Evolutionary conservation across 1,140 invertebrate genomes (phyloP).

Genomic region (Drosophila kurseongensis): DNA sequence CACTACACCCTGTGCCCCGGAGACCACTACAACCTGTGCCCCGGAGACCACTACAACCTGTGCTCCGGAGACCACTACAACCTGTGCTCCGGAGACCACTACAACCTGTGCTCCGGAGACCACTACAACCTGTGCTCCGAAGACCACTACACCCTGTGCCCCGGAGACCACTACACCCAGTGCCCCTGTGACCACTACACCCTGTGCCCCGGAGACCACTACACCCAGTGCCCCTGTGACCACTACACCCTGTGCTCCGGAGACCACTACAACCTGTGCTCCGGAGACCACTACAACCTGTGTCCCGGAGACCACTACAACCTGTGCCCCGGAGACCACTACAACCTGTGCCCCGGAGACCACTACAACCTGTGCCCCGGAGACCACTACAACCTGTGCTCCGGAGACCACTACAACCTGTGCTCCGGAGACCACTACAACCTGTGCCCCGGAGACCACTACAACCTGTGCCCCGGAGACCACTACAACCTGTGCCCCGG

Average conservation of each 20-base stretch:
- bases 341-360: background rate
- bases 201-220: slow-evolving; percentile 6
- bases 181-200: background rate
- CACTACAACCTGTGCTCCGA: slow-evolving; percentile 11
- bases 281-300: slow-evolving; percentile 13
- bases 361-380: too few species aligned
- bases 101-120: background rate
- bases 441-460: too few species aligned
- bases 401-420: too few species aligned
- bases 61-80: background rate
- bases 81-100: background rate
- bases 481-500: too few species aligned
- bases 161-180: background rate
- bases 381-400: too few species aligned
- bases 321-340: background rate
- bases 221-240: background rate
- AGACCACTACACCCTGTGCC: background rate
- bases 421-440: too few species aligned
- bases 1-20: slow-evolving; percentile 15
- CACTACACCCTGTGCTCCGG: background rate
- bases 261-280: slow-evolving; percentile 12
- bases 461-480: too few species aligned
- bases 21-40: slow-evolving; percentile 8
- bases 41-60: slow-evolving; percentile 13
- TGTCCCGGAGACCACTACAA: slow-evolving; percentile 4